Percentiles rank a stretch among this genome's conserved stretches.
Conservation (phyloP, 2,797 vertebrate species). For the Remorina albescens region DNA sequence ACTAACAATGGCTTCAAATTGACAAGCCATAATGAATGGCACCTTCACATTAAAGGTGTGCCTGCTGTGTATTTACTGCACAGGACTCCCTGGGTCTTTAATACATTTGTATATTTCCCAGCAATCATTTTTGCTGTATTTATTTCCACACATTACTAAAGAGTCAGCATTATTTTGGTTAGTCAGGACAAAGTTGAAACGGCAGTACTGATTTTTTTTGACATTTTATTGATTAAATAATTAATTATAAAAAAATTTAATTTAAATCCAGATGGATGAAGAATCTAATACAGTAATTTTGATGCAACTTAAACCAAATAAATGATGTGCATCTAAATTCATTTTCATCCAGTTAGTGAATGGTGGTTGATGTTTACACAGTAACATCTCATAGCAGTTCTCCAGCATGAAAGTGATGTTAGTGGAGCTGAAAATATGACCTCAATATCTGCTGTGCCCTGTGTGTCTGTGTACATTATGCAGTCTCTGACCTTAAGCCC, state of each 20-base stretch:
- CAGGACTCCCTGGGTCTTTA: no score
- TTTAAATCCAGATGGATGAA: no score
- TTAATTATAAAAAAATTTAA: no score
- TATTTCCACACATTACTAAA: no score
- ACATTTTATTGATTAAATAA: neutral
- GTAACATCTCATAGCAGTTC: neutral
- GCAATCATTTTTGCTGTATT: no score
- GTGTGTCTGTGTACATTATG: constrained; percentile 17
- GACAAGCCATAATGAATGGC: no score
- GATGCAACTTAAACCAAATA: neutral
- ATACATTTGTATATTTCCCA: no score
- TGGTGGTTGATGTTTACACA: neutral
- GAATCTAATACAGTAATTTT: no score
- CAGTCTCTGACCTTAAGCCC: constrained; percentile 32
- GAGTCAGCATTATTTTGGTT: neutral
- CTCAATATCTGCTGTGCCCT: constrained; percentile 35
- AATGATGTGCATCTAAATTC: neutral
- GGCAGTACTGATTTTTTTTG: neutral
- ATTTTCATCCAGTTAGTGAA: neutral
- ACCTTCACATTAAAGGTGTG: no score
- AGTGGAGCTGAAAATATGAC: constrained; percentile 69
- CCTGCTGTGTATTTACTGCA: no score
- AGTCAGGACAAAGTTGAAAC: neutral
- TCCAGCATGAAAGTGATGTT: constrained; percentile 13
- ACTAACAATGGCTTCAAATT: no score